Evolutionary conservation across 1,140 invertebrate genomes (phyloP), one percentile per base, ranked within the genome.

Genomic region (Drosophila rhopaloa): DNA sequence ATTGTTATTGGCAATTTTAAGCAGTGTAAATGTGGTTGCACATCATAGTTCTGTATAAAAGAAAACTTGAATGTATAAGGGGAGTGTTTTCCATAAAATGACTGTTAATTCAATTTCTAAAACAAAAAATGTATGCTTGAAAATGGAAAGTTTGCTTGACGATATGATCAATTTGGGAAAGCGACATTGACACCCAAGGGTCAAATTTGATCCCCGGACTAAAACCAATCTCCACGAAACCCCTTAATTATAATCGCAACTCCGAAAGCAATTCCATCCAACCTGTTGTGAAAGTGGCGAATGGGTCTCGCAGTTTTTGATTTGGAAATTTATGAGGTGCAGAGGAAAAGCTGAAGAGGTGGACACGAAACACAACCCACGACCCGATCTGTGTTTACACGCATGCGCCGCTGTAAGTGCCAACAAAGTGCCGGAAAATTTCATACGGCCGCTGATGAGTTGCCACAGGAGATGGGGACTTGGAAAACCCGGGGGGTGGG

Each of bases 381-480:
- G 66, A 58, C 55, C 51, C 24, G 53, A 71, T 70, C 51, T 24
- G 41, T 71, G 68, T 35, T 58, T 56, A 81, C 79, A 81, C 79
- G 61, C 79, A 73, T 58, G 61, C 53, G 43, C 55, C 37, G 79
- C 67, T 81, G 67, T 81, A 81, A 67, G 61, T 81, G 67, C 67
- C 79, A 81, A 24, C 58, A 55, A 81, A 81, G 50, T 81, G 79
- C 79, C 79, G 79, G 79, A 81, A 81, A 81, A 81, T 73, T 66
- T 53, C 55, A 46, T 50, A 14, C 11, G 37, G 11, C 46, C 35
- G 61, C 61, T 81, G 79, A 81, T 76, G 78, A 81, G 72, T 81
- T 81, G 59, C 78, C 74, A 76, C 68, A 72, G 66, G 66, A 58
- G 66, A 71, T 58, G 66, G 40, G 14, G 53, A 29, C n/a, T 35